Percentiles rank a stretch among this genome's conserved stretches.
These are phyloP conservation scores for Oscheius onirici DNA, from an alignment of 2,888 invertebrate species.

Conservation along the genomic window DNA sequence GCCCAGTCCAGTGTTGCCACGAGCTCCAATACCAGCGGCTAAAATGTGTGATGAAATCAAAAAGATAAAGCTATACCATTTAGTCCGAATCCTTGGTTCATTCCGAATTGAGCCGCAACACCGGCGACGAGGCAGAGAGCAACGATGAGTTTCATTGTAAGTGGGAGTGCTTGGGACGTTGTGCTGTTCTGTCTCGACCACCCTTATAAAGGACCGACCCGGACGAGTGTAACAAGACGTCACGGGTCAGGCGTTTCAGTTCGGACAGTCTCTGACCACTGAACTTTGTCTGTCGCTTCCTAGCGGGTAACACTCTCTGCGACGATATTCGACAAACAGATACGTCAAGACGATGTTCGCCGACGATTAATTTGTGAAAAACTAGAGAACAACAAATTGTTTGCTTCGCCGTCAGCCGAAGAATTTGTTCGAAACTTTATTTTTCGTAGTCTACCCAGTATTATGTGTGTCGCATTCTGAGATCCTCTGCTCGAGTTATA, in stretches of 20 bases:
- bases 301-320: not conserved
- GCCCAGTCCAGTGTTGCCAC: not conserved
- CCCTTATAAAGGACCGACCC: not conserved
- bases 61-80: not conserved
- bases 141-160: conserved; percentile 15
- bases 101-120: conserved; percentile 11
- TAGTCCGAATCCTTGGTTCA: conserved; percentile 9
- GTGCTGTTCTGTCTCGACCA: not conserved
- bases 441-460: not conserved
- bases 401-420: too few relatives aligned
- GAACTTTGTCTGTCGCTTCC: conserved; percentile 1
- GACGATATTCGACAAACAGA: conserved; percentile 10
- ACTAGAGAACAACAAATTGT: too few relatives aligned
- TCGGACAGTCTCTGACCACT: not conserved
- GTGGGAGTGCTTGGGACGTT: not conserved
- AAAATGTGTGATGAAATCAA: too few relatives aligned
- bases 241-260: conserved; percentile 7
- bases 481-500: not conserved
- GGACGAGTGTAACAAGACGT: conserved; percentile 1
- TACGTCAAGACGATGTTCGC: not conserved
- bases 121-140: conserved; percentile 14
- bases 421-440: too few relatives aligned
- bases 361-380: not conserved
- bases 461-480: conserved; percentile 1
- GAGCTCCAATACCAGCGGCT: conserved; percentile 2